Percentiles rank a stretch among this genome's conserved stretches.
phyloP scores from a whole-genome alignment of 2,888 invertebrate genomes.

The Ceraclea dissimilis region DNA sequence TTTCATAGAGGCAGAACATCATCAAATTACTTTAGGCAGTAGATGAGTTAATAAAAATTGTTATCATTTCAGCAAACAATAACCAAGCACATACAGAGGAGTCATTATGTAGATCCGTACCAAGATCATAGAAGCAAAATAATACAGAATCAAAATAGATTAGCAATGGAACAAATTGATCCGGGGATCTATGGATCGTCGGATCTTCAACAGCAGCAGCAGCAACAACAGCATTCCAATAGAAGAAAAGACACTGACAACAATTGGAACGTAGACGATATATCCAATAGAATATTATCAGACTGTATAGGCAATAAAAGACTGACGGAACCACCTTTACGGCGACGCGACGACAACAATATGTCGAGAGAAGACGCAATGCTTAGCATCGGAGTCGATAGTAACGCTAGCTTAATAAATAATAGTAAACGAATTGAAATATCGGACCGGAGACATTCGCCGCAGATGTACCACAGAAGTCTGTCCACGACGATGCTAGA shows the following conservation, averaged over 20 bases:
- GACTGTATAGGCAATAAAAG: conserved; percentile 26
- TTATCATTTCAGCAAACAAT: not conserved
- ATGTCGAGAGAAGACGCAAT: conserved; percentile 29
- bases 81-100: conserved; percentile 10
- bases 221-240: conserved; percentile 6
- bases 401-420: not conserved
- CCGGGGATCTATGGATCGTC: not conserved
- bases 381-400: conserved; percentile 27
- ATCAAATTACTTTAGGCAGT: no score
- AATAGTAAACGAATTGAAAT: conserved; percentile 30
- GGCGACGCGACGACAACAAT: conserved; percentile 31
- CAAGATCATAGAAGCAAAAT: conserved; percentile 17
- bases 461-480: conserved; percentile 44
- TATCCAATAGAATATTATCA: conserved; percentile 11
- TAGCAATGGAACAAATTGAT: conserved; percentile 5
- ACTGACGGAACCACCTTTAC: conserved; percentile 32
- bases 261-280: conserved; percentile 12
- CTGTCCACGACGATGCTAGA: conserved; percentile 39
- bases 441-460: conserved; percentile 31
- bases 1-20: no score
- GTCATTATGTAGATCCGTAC: conserved; percentile 14
- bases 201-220: conserved; percentile 1
- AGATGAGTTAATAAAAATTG: no score
- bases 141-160: conserved; percentile 12
- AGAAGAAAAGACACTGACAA: conserved; percentile 17